These are phyloP conservation scores for Triplophysa siluroides DNA, from an alignment of 2,113 vertebrate species.

Conservation along the genomic window DNA sequence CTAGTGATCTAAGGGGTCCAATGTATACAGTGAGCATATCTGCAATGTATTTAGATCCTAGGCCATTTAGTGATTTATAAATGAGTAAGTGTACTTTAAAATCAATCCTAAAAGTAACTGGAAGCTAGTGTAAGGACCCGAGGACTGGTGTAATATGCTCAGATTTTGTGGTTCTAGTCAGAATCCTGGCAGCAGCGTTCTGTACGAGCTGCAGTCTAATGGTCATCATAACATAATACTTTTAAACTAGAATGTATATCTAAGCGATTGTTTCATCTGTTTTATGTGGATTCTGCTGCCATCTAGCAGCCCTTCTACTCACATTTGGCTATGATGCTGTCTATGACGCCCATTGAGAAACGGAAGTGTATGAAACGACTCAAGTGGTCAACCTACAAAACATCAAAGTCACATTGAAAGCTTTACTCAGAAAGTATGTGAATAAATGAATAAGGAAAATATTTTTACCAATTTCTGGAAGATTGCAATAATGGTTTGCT, in stretches of 20 bases:
- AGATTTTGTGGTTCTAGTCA: too few relatives aligned
- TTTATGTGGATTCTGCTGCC: background rate
- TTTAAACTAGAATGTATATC: background rate
- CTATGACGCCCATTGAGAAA: constrained; percentile 96
- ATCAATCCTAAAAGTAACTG: too few relatives aligned
- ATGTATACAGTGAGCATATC: too few relatives aligned
- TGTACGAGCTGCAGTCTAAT: too few relatives aligned
- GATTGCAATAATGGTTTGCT: constrained; percentile 85
- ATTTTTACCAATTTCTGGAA: constrained; percentile 90
- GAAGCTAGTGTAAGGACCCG: too few relatives aligned
- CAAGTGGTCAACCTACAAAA: constrained; percentile 86
- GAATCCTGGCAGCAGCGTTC: too few relatives aligned
- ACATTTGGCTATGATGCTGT: constrained; percentile 97
- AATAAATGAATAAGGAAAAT: background rate
- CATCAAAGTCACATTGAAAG: constrained; percentile 29
- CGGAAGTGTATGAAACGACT: constrained; percentile 95
- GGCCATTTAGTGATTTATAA: too few relatives aligned
- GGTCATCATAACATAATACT: too few relatives aligned
- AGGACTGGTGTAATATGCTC: too few relatives aligned
- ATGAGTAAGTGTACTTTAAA: too few relatives aligned
- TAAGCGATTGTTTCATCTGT: background rate
- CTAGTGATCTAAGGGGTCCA: too few relatives aligned
- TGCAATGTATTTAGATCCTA: too few relatives aligned
- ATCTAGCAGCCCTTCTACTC: constrained; percentile 64
- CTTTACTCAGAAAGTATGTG: background rate